Evolutionary conservation across 2,888 invertebrate genomes (phyloP).

Genomic region (Syrista parreyssii): DNA sequence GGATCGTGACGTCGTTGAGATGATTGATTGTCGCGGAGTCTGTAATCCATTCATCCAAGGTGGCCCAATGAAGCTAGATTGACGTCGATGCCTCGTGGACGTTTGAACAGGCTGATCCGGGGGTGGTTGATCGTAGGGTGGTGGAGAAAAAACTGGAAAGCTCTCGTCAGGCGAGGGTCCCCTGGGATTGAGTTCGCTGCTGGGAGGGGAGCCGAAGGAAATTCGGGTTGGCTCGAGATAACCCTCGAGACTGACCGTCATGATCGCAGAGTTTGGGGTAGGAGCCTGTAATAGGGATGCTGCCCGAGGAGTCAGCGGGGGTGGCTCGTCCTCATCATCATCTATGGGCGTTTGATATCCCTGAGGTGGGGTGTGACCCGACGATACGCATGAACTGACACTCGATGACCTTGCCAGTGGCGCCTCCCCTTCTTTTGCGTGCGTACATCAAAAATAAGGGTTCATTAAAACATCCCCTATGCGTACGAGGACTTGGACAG

Average conservation of each 20-base stretch:
- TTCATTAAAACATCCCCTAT: background rate
- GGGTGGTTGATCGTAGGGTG: constrained; percentile 71
- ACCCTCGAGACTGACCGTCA: constrained; percentile 86
- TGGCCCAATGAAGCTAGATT: constrained; percentile 67
- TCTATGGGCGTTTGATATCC: constrained; percentile 86
- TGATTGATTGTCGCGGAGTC: constrained; percentile 79
- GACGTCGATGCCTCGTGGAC: constrained; percentile 54
- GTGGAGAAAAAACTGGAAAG: constrained; percentile 87
- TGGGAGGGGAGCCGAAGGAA: constrained; percentile 83
- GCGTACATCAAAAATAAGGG: constrained; percentile 8
- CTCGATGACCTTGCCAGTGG: constrained; percentile 71
- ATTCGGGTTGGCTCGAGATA: constrained; percentile 87
- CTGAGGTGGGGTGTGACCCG: constrained; percentile 73
- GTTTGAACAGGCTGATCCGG: constrained; percentile 43
- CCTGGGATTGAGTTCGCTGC: constrained; percentile 77
- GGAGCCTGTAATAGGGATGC: constrained; percentile 73
- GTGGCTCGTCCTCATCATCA: constrained; percentile 64
- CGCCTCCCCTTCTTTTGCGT: constrained; percentile 58
- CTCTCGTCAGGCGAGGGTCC: constrained; percentile 82
- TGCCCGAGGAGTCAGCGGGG: constrained; percentile 69
- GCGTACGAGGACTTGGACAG: background rate
- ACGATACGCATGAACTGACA: constrained; percentile 73
- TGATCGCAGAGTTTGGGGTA: constrained; percentile 86
- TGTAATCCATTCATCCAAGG: constrained; percentile 69
- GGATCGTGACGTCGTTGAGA: constrained; percentile 81